Evolutionary conservation across 2,797 vertebrate species (phyloP).

Genomic region (Urophycis tenuis): DNA sequence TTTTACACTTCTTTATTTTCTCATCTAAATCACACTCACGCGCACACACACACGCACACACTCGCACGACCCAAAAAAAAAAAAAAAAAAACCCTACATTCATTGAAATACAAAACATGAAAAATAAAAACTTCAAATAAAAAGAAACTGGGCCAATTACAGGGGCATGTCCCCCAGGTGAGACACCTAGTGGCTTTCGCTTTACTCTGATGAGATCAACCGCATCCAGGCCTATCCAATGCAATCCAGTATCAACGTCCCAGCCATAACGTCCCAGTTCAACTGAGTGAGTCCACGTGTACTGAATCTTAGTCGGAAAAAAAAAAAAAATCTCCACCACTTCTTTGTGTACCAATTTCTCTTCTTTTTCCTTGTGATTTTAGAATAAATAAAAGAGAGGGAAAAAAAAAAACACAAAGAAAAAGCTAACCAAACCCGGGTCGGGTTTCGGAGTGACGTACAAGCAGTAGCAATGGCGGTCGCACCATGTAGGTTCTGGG

Average conservation of each 20-base stretch:
- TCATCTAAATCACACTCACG: constrained; percentile 6
- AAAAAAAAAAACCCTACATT: no score
- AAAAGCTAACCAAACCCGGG: constrained; percentile 3
- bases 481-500: constrained; percentile 40
- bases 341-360: background rate
- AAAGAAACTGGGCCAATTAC: constrained; percentile 40
- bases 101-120: constrained; percentile 34
- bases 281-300: constrained; percentile 49
- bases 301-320: constrained; percentile 28
- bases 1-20: background rate
- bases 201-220: constrained; percentile 57
- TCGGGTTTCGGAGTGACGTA: constrained; percentile 33
- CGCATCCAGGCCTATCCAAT: constrained; percentile 47
- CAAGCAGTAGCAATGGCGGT: constrained; percentile 24
- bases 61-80: constrained; percentile 1
- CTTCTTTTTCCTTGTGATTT: constrained; percentile 1
- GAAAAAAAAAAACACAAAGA: background rate
- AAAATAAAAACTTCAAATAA: constrained; percentile 44
- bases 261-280: constrained; percentile 37
- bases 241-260: constrained; percentile 40
- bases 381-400: constrained; percentile 26
- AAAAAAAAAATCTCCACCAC: constrained; percentile 10
- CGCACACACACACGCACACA: constrained; percentile 6
- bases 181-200: constrained; percentile 44
- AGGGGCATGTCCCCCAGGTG: constrained; percentile 41